phyloP scores from a whole-genome alignment of 1,140 invertebrate genomes.

The Drosophila orosa region DNA sequence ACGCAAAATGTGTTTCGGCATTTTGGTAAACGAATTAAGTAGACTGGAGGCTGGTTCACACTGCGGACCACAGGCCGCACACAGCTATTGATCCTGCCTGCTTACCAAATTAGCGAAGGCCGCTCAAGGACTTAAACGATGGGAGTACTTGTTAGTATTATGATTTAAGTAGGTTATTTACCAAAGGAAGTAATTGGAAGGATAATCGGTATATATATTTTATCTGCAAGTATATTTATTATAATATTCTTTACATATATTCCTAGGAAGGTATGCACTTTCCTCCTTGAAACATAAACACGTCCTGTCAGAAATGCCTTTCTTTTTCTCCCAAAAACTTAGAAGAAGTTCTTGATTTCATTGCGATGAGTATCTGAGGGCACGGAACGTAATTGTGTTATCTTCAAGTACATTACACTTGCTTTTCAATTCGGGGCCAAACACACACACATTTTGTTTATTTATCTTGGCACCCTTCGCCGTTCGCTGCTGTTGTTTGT shows the following conservation, averaged over 20 bases:
- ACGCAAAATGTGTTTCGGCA: slow-evolving; percentile 33
- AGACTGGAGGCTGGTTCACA: slow-evolving; percentile 27
- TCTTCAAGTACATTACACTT: slow-evolving; percentile 52
- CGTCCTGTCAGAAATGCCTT: background rate
- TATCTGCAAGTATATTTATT: background rate
- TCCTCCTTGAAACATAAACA: background rate
- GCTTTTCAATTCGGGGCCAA: slow-evolving; percentile 44
- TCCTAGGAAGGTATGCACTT: background rate
- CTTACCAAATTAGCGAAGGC: slow-evolving; percentile 4
- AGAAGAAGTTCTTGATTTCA: background rate
- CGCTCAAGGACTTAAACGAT: background rate
- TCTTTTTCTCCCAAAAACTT: background rate
- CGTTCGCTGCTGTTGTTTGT: slow-evolving; percentile 27
- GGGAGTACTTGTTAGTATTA: background rate
- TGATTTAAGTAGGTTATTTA: background rate
- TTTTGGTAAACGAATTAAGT: slow-evolving; percentile 36
- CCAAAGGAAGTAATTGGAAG: background rate
- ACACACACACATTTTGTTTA: slow-evolving; percentile 40
- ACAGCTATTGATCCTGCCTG: slow-evolving; percentile 3
- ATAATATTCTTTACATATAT: background rate
- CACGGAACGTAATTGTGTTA: slow-evolving; percentile 20
- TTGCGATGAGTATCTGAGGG: slow-evolving; percentile 8
- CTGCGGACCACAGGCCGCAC: slow-evolving; percentile 14
- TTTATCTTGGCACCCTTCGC: slow-evolving; percentile 50
- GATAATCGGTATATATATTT: too few relatives aligned